Percentiles rank a stretch among this genome's conserved stretches.
Conservation (phyloP, 2,797 vertebrate genomes). For the Furcifer pardalis region DNA sequence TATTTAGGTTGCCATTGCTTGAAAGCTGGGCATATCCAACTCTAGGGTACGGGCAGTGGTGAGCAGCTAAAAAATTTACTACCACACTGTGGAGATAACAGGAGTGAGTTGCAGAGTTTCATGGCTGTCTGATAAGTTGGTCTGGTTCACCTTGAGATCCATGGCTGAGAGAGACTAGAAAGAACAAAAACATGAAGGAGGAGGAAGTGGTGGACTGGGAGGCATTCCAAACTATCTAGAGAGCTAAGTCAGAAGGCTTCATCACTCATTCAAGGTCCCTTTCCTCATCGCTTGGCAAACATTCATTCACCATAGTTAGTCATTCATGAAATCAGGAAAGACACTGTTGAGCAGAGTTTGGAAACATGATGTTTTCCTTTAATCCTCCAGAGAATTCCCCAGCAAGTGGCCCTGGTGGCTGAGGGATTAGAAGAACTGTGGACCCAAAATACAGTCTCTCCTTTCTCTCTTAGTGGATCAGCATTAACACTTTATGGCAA, state of each 20-base stretch:
- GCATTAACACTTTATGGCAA: too few species aligned
- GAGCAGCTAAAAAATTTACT: too few species aligned
- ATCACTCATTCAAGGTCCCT: background rate
- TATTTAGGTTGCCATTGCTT: too few species aligned
- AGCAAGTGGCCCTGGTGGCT: background rate
- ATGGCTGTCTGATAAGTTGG: background rate
- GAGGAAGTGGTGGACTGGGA: background rate
- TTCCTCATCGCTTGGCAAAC: background rate
- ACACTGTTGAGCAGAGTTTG: background rate
- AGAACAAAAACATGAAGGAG: background rate
- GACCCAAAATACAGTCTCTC: background rate
- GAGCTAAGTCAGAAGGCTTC: too few species aligned
- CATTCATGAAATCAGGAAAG: background rate
- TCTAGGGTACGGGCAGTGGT: too few species aligned
- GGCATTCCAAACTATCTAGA: background rate
- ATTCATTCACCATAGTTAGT: background rate
- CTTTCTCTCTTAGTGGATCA: too few species aligned
- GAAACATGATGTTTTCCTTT: background rate
- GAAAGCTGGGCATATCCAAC: too few species aligned
- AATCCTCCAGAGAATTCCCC: background rate
- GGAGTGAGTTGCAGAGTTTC: background rate
- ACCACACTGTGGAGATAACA: background rate
- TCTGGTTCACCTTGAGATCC: background rate
- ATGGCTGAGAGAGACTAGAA: background rate
- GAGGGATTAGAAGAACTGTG: background rate